A percentile compares a stretch with the other conserved stretches of the same genome.
phyloP scores from a whole-genome alignment of 2,888 invertebrate genomes.

The Cephus nigrinus region DNA sequence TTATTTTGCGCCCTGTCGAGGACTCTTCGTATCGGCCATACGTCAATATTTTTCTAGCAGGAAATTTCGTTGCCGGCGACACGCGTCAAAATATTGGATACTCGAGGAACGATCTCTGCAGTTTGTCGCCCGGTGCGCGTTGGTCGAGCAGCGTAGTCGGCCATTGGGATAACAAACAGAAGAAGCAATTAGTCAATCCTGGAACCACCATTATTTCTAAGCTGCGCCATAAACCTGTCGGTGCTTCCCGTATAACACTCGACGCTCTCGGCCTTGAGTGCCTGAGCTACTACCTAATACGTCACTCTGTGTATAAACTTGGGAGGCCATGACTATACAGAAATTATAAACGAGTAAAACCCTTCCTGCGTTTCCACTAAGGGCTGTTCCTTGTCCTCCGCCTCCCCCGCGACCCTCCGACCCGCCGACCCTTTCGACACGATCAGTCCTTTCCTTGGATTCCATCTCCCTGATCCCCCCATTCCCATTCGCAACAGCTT shows the following conservation, averaged over 20 bases:
- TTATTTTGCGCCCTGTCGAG: not conserved
- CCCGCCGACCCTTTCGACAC: not conserved
- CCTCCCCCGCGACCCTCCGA: too few species aligned
- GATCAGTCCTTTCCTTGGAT: slow-evolving; percentile 34
- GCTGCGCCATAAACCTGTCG: slow-evolving; percentile 39
- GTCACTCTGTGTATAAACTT: slow-evolving; percentile 21
- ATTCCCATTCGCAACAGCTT: not conserved
- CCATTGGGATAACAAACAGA: slow-evolving; percentile 35
- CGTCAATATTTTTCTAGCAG: not conserved
- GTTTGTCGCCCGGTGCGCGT: not conserved
- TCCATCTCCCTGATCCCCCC: slow-evolving; percentile 14
- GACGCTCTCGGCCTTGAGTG: slow-evolving; percentile 21
- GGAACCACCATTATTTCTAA: slow-evolving; percentile 38
- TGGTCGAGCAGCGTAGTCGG: not conserved
- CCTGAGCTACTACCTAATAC: slow-evolving; percentile 27
- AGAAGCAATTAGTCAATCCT: slow-evolving; percentile 21
- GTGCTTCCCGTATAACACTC: slow-evolving; percentile 31
- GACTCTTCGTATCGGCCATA: not conserved
- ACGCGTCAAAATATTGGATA: not conserved
- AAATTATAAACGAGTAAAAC: not conserved
- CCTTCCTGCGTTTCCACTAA: not conserved
- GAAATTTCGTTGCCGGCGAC: not conserved
- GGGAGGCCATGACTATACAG: not conserved
- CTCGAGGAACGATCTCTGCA: not conserved
- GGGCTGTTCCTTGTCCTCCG: not conserved